phyloP scores from a whole-genome alignment of 2,888 invertebrate genomes.

The Caenorhabditis panamensis region DNA sequence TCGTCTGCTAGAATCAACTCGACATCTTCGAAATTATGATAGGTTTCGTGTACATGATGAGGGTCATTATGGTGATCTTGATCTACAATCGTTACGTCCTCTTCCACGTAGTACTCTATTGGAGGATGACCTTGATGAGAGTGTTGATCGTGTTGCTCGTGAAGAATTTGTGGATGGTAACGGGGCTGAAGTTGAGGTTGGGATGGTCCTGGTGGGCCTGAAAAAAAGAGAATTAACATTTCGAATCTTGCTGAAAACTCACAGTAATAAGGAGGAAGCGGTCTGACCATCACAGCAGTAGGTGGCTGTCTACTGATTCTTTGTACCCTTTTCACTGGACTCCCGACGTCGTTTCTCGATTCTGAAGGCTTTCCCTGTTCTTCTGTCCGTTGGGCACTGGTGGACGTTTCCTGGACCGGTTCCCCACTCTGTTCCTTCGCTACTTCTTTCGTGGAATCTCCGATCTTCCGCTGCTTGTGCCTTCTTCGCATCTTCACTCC shows the following conservation, averaged over 20 bases:
- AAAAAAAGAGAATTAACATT: neutral
- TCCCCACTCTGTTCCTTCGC: neutral
- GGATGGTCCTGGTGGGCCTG: neutral
- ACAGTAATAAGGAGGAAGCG: conserved; percentile 25
- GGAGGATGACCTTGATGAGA: neutral
- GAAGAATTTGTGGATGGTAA: neutral
- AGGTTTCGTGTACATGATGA: neutral
- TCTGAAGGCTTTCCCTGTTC: neutral
- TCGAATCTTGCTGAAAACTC: neutral
- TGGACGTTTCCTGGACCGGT: neutral
- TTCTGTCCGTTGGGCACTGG: neutral
- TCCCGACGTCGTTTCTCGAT: neutral
- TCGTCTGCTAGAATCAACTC: conserved; percentile 45
- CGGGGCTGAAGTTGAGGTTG: neutral
- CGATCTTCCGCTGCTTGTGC: neutral
- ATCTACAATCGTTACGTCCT: neutral
- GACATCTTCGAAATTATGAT: conserved; percentile 10
- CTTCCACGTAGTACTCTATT: conserved; percentile 9
- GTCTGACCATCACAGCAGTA: neutral
- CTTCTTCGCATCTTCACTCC: conserved; percentile 36
- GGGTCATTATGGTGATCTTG: neutral
- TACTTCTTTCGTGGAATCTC: neutral
- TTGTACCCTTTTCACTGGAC: neutral
- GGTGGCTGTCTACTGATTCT: too few species aligned
- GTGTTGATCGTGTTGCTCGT: neutral